Evolutionary conservation across 2,797 vertebrate species (phyloP).

Genomic region (Siniperca scherzeri): DNA sequence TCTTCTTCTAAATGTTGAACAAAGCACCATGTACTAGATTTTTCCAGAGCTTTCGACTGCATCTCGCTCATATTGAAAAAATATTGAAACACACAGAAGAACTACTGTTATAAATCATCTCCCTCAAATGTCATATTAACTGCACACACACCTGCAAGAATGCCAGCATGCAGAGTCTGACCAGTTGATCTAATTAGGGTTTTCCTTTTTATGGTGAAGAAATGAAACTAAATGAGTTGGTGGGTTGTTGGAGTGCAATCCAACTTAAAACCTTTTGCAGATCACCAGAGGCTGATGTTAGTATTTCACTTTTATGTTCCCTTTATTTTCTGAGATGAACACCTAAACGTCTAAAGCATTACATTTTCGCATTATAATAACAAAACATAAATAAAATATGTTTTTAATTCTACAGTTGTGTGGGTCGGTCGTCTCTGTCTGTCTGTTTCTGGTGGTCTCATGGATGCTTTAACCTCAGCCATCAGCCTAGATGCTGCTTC

Average conservation of each 20-base stretch:
- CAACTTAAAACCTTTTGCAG: background rate
- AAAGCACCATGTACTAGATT: background rate
- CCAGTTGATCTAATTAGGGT: constrained; percentile 9
- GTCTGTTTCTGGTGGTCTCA: background rate
- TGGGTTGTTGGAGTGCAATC: background rate
- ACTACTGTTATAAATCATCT: background rate
- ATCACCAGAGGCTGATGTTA: background rate
- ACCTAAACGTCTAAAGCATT: background rate
- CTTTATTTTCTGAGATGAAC: background rate
- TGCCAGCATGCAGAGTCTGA: background rate
- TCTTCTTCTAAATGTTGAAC: too few species aligned
- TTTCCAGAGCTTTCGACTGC: background rate
- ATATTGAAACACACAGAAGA: background rate
- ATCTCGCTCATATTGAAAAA: background rate
- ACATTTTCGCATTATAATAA: too few species aligned
- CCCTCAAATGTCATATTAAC: background rate
- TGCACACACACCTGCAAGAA: constrained; percentile 3
- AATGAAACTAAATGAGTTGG: constrained; percentile 1
- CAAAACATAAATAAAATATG: background rate
- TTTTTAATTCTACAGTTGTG: background rate
- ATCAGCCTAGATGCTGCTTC: background rate
- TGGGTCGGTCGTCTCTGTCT: background rate
- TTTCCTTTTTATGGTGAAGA: background rate
- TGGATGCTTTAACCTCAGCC: background rate
- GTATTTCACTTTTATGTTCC: background rate